Percentiles rank a stretch among this genome's conserved stretches.
Conservation (phyloP, 2,888 invertebrate genomes). For the Argyra leucocephala region DNA sequence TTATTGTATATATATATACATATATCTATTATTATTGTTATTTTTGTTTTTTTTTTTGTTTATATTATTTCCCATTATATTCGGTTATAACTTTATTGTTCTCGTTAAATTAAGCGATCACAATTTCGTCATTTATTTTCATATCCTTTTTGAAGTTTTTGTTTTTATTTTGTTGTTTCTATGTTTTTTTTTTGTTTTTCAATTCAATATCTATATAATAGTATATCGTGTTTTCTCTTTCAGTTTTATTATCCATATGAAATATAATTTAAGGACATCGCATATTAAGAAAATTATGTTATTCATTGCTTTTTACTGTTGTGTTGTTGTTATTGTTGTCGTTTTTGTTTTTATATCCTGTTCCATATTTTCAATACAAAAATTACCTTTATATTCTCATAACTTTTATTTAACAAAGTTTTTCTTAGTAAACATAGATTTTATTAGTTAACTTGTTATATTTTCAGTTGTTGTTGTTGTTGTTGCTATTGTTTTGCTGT, state of each 20-base stretch:
- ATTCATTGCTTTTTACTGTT: not conserved
- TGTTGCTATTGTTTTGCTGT: no score
- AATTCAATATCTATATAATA: no score
- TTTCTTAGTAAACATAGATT: not conserved
- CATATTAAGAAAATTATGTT: not conserved
- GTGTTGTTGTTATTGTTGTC: not conserved
- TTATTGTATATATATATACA: no score
- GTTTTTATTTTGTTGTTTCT: no score
- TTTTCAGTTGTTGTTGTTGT: no score
- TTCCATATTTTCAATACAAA: not conserved
- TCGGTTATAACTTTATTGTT: constrained; percentile 6
- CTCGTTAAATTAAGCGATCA: constrained; percentile 21
- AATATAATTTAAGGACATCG: constrained; percentile 2
- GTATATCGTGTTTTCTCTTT: not conserved
- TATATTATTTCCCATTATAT: not conserved
- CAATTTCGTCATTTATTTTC: constrained; percentile 20
- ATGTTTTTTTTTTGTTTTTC: no score
- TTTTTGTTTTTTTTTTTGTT: not conserved
- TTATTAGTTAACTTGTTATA: no score
- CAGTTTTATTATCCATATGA: not conserved
- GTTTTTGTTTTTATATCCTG: no score
- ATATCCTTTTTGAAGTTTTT: constrained; percentile 16
- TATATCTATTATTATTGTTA: no score
- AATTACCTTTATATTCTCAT: not conserved
- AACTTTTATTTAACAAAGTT: not conserved